Conservation (phyloP, 2,113 vertebrate genomes). For the Myrmecobius fasciatus region DNA sequence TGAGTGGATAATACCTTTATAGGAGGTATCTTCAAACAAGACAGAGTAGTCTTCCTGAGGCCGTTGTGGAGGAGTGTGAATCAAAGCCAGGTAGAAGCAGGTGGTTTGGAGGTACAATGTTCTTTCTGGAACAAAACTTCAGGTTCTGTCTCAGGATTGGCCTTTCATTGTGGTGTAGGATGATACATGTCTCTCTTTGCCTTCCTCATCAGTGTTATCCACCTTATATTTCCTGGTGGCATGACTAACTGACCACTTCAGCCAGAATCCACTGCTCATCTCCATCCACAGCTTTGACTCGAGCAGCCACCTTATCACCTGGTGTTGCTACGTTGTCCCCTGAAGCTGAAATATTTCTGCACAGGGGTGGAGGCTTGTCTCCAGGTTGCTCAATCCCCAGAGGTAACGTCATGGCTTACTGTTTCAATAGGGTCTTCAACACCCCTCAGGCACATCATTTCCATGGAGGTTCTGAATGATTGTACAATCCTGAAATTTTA, state of each 20-base stretch:
- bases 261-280: constrained; percentile 97
- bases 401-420: constrained; percentile 95
- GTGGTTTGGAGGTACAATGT: constrained; percentile 95
- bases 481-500: constrained; percentile 92
- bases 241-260: constrained; percentile 94
- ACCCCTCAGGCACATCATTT: constrained; percentile 94
- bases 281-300: constrained; percentile 91
- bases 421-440: constrained; percentile 94
- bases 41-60: constrained; percentile 94
- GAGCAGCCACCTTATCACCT: constrained; percentile 93
- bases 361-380: constrained; percentile 93
- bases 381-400: constrained; percentile 95
- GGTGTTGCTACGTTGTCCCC: constrained; percentile 94
- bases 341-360: constrained; percentile 91
- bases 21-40: constrained; percentile 94
- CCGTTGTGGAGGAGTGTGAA: constrained; percentile 92
- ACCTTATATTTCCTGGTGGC: constrained; percentile 95
- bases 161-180: constrained; percentile 95
- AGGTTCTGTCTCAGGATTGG: constrained; percentile 94
- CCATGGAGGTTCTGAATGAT: constrained; percentile 90
- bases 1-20: constrained; percentile 94
- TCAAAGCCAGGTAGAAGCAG: constrained; percentile 94
- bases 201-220: constrained; percentile 95
- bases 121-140: constrained; percentile 94
- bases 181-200: constrained; percentile 96